Evolutionary conservation across 1,140 invertebrate species (phyloP).

Genomic region (Telenomus remus): DNA sequence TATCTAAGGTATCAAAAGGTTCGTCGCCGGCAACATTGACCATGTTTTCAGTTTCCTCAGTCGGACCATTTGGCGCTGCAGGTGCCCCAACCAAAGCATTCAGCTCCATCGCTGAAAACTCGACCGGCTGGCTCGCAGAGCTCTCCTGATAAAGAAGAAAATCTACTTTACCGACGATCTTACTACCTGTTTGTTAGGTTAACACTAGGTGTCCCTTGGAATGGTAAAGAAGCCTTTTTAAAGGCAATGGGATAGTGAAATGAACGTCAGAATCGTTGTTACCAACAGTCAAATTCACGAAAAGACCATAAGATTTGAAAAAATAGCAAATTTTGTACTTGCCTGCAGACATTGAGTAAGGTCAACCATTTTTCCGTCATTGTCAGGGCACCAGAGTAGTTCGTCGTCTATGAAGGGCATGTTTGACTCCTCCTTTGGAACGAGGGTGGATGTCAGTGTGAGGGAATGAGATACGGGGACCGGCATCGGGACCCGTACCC

Average conservation of each 20-base stretch:
- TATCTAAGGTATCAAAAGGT: slow-evolving; percentile 72
- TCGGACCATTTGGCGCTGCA: slow-evolving; percentile 57
- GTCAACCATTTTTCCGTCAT: slow-evolving; percentile 93
- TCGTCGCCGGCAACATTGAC: slow-evolving; percentile 64
- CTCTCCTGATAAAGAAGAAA: slow-evolving; percentile 64
- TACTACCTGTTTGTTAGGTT: not conserved
- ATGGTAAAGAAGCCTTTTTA: no score
- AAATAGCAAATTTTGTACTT: slow-evolving; percentile 67
- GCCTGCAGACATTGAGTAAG: slow-evolving; percentile 90
- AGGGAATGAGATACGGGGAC: slow-evolving; percentile 74
- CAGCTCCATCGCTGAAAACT: slow-evolving; percentile 73
- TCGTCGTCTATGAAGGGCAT: slow-evolving; percentile 97
- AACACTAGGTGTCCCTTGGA: slow-evolving; percentile 11
- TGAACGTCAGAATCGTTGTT: no score
- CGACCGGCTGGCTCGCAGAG: slow-evolving; percentile 70
- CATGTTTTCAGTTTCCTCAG: slow-evolving; percentile 62
- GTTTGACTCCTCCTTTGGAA: slow-evolving; percentile 75
- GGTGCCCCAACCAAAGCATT: slow-evolving; percentile 69
- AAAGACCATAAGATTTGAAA: no score
- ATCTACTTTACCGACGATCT: slow-evolving; percentile 12
- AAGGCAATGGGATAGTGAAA: no score
- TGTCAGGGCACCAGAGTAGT: slow-evolving; percentile 92
- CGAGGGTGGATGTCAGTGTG: slow-evolving; percentile 72
- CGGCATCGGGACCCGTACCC: slow-evolving; percentile 75
- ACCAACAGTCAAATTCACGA: no score